Base-by-base conservation (phyloP, 2,888 invertebrate species). In the Phragmatobia fuliginosa region DNA sequence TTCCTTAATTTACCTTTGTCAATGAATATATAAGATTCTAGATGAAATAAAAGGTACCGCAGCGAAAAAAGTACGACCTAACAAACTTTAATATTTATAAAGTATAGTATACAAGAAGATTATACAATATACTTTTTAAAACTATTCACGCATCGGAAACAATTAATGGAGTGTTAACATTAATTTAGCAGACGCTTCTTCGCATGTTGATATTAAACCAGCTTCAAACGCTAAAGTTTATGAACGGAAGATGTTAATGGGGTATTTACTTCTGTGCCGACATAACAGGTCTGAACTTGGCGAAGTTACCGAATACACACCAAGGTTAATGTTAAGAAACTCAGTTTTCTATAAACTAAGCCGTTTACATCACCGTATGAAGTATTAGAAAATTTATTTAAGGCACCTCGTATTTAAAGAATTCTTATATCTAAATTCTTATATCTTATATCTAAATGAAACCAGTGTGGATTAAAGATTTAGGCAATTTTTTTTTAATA, bases 141-240 rank as follows among this genome's bases (percentile, higher is more conserved):
- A 65, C n/a, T 38, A 65, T 65, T 69, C 41, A 52, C 52, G 31
- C 5, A 66, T 32, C 25, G 41, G 16, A 64, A 33, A 64, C 61
- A 61, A 68, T 31, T 2, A 62, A 62, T 69, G n/a, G 49, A 21
- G 59, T 65, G 69, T 60, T 60, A 69, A 69, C 52, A 61, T 38
- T 61, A 33, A 21, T 25, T 25, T 56, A 52, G 28, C 64, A 69
- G 33, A 52, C 25, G 52, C 25, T 25, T 52, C 11, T 21, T 49
- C 25, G 11, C 21, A 31, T 68, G 59, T 63, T 64, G 58, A 41
- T 58, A 49, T 61, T 28, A n/a, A 52, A 36, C 28, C 1, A 18
- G 52, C 33, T 62, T 62, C 62, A 45, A 63, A 38, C 21, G 32
- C 36, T 38, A 32, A 28, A 68, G 58, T 63, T 68, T 68, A 63